These are phyloP conservation scores for Drosophila micromelanica DNA, from an alignment of 1,140 invertebrate genomes.

Conservation along the genomic window DNA sequence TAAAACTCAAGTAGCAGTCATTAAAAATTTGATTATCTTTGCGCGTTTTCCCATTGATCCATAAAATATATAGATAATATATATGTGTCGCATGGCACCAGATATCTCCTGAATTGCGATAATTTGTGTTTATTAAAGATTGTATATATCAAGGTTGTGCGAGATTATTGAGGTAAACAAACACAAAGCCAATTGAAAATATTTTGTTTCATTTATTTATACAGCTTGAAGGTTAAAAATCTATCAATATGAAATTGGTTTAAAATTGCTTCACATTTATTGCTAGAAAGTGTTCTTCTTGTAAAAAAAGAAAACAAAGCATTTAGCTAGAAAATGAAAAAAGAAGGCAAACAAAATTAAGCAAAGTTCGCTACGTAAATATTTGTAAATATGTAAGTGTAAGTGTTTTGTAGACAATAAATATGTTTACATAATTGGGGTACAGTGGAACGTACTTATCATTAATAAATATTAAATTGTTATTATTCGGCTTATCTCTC, in stretches of 20 bases:
- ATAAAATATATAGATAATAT: too few species aligned
- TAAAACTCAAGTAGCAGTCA: constrained; percentile 9
- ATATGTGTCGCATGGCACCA: too few species aligned
- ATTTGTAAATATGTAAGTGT: constrained; percentile 48
- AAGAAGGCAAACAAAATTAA: constrained; percentile 35
- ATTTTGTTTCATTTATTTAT: constrained; percentile 54
- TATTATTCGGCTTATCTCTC: neutral
- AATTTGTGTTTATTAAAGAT: too few species aligned
- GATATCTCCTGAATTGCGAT: too few species aligned
- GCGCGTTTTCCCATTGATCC: neutral
- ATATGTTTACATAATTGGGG: constrained; percentile 33
- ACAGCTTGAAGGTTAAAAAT: constrained; percentile 28
- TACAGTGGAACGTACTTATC: constrained; percentile 6
- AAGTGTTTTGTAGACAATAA: constrained; percentile 34
- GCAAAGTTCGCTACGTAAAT: constrained; percentile 55
- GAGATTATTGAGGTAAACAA: constrained; percentile 4
- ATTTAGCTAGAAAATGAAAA: constrained; percentile 70
- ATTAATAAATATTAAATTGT: neutral
- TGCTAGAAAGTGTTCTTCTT: constrained; percentile 24
- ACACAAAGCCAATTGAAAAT: constrained; percentile 29
- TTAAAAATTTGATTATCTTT: constrained; percentile 11
- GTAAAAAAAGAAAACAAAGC: constrained; percentile 30
- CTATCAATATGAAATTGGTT: constrained; percentile 23
- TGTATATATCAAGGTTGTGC: too few species aligned
- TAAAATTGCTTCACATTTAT: constrained; percentile 52